Base-by-base conservation (phyloP, 2,797 vertebrate species). In the Hyperoplus immaculatus region DNA sequence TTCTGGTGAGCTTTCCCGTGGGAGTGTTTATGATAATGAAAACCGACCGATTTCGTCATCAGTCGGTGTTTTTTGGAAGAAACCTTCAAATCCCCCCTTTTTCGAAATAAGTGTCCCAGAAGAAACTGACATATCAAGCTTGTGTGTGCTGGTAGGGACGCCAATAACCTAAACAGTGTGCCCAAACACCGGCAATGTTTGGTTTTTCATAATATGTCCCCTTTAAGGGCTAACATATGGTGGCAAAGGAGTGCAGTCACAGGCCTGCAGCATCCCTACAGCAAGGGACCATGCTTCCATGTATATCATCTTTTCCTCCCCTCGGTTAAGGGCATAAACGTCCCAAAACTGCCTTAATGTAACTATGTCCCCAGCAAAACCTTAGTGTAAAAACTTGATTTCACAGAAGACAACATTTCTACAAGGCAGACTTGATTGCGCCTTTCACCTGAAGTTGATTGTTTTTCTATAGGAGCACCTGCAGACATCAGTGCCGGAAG, bases 261-360 rank as follows among this genome's bases (percentile, higher is more conserved):
- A 1, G 10, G 45, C 13, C 39, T 10, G 6, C 12, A 58, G 55
- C 1, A 1, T 29, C 10, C 18, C 14, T 29, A 11, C 13, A 18
- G 46, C 8, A 6, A 62, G 7, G 15, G 8, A 46, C 36, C 5
- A 36, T 58, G 18, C 47, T 39, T 9, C 4, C 53, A 43, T 42
- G 49, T 62, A 9, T 62, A 29, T 68, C 36, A 51, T 69, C 43
- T n/a, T 16, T 38, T 39, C 46, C 38, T 43, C 29, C 55, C n/a
- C 10, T 39, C 67, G 10, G 11, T 56, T 18, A 14, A 7, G 11
- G 16, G n/a, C 14, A 39, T 10, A 53, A 60, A 13, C 29, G 29
- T 29, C 39, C 29, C 2, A 1, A 45, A 49, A 61, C 45, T 55
- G 61, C n/a, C 38, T 21, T 15, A 45, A 53, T 69, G 1, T 29